Evolutionary conservation across 2,797 vertebrate species (phyloP).

Genomic region (Phalanger gymnotis): DNA sequence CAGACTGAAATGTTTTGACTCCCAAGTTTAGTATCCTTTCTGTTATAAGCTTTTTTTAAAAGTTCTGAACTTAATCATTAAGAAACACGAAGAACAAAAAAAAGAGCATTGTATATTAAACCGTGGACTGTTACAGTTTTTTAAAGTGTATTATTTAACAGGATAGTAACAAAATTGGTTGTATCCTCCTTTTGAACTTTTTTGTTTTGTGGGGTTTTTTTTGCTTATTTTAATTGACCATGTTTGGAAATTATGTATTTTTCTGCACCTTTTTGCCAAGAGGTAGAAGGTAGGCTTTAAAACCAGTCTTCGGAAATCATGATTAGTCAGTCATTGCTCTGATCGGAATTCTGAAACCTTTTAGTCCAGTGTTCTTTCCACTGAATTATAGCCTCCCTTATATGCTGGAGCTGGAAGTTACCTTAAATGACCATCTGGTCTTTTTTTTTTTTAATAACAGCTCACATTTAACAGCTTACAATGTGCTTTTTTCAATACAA

Average conservation of each 20-base stretch:
- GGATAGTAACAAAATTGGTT: background rate
- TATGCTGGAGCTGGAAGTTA: background rate
- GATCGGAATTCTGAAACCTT: background rate
- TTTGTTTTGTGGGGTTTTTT: background rate
- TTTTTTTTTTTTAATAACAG: background rate
- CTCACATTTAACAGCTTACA: background rate
- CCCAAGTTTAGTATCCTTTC: background rate
- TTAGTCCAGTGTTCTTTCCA: background rate
- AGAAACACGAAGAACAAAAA: background rate
- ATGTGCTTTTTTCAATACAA: background rate
- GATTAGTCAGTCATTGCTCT: no score
- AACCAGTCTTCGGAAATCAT: background rate
- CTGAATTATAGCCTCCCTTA: background rate
- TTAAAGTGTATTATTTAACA: background rate
- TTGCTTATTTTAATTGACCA: background rate
- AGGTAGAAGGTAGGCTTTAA: background rate
- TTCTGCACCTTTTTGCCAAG: background rate
- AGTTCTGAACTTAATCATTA: background rate
- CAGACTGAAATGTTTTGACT: background rate
- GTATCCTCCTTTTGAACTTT: no score
- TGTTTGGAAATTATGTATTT: background rate
- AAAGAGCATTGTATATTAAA: background rate
- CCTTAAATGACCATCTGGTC: background rate
- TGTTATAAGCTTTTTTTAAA: background rate
- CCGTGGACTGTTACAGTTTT: background rate